phyloP scores from a whole-genome alignment of 2,797 vertebrate species.

The Peromyscus melanophrys region DNA sequence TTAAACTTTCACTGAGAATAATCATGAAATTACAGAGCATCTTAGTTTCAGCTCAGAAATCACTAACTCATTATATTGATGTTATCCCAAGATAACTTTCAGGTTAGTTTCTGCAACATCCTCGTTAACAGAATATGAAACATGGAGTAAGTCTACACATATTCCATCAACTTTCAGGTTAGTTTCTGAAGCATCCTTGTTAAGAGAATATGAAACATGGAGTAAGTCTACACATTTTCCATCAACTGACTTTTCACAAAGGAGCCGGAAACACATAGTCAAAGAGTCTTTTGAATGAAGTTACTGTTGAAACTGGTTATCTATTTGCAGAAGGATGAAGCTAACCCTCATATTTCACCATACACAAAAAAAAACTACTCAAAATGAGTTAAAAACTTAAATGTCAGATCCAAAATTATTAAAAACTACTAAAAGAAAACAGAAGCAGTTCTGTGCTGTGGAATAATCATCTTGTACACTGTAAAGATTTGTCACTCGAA shows the following conservation, averaged over 20 bases:
- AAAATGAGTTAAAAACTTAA: not conserved
- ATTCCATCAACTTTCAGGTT: not conserved
- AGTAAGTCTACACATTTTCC: not conserved
- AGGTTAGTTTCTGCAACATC: not conserved
- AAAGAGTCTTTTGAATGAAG: not conserved
- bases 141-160: not conserved
- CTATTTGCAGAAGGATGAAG: not conserved
- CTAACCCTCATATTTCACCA: not conserved
- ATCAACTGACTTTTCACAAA: not conserved
- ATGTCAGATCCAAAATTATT: not conserved
- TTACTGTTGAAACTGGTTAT: not conserved
- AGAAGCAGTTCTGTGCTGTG: too few species aligned
- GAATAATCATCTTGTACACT: not conserved
- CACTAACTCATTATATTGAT: slow-evolving; percentile 42
- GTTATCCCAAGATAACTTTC: slow-evolving; percentile 26
- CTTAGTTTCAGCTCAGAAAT: slow-evolving; percentile 7
- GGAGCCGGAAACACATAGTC: not conserved
- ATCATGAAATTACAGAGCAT: slow-evolving; percentile 27
- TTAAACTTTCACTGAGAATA: slow-evolving; percentile 44
- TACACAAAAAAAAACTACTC: not conserved
- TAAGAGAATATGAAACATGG: not conserved
- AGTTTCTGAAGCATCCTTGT: not conserved
- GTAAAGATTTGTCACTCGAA: too few species aligned
- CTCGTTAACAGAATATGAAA: not conserved
- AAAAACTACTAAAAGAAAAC: not conserved